Conservation (phyloP, 2,888 invertebrate genomes). For the Protula sp. region DNA sequence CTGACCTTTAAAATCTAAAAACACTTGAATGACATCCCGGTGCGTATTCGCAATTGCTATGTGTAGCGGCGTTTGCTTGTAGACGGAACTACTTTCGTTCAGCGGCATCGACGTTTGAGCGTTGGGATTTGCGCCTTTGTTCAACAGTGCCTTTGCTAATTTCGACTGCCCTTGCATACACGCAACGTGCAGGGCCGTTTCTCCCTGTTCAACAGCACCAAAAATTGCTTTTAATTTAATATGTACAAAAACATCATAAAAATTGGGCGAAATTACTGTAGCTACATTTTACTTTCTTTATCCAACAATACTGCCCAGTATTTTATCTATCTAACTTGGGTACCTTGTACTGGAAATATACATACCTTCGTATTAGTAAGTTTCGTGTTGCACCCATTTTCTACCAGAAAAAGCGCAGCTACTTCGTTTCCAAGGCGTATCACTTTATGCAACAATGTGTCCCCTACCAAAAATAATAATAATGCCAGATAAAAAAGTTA, state of each 20-base stretch:
- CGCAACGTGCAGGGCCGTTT: conserved; percentile 74
- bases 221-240: too few species aligned
- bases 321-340: too few species aligned
- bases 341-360: too few species aligned
- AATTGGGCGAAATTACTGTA: too few species aligned
- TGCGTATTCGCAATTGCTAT: conserved; percentile 71
- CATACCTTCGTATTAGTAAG: conserved; percentile 69
- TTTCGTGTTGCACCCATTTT: conserved; percentile 67
- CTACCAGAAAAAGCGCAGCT: conserved; percentile 72
- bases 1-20: conserved; percentile 58
- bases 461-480: conserved; percentile 54
- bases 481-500: too few species aligned
- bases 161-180: conserved; percentile 67
- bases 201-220: too few species aligned
- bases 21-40: conserved; percentile 65
- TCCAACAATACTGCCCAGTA: too few species aligned
- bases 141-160: conserved; percentile 67
- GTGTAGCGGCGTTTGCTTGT: conserved; percentile 73
- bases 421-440: conserved; percentile 63
- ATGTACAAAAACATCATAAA: too few species aligned
- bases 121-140: conserved; percentile 70
- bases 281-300: too few species aligned
- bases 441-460: conserved; percentile 73
- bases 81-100: conserved; percentile 29
- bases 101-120: conserved; percentile 62